Percentiles rank a stretch among this genome's conserved stretches.
Evolutionary conservation across 2,888 invertebrate genomes (phyloP).

Genomic region (Cryptus viduatorius): DNA sequence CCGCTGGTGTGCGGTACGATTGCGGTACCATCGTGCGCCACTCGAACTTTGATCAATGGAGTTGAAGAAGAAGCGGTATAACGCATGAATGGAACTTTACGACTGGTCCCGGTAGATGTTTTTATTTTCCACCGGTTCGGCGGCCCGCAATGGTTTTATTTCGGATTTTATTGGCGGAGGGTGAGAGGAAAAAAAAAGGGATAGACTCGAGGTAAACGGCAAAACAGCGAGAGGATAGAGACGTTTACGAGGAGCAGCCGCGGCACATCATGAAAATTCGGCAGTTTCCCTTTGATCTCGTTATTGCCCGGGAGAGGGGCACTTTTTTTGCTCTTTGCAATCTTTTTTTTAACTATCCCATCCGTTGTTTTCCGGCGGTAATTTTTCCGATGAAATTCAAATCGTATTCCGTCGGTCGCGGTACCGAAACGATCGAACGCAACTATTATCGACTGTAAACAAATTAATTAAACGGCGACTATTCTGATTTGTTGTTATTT

Average conservation of each 20-base stretch:
- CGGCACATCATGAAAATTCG: slow-evolving; percentile 74
- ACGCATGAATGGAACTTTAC: slow-evolving; percentile 82
- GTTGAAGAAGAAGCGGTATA: slow-evolving; percentile 49
- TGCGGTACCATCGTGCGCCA: slow-evolving; percentile 25
- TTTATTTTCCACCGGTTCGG: slow-evolving; percentile 59
- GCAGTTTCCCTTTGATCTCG: slow-evolving; percentile 77
- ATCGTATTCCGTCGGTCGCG: background rate
- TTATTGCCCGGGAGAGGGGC: slow-evolving; percentile 24
- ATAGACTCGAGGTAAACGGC: slow-evolving; percentile 32
- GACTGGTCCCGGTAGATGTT: slow-evolving; percentile 61
- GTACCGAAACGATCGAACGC: background rate
- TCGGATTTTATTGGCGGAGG: slow-evolving; percentile 79
- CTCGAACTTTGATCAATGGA: slow-evolving; percentile 67
- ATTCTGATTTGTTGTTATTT: background rate
- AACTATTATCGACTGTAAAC: background rate
- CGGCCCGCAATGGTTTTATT: slow-evolving; percentile 79
- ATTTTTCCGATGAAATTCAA: background rate
- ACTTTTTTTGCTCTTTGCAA: slow-evolving; percentile 69
- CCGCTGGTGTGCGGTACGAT: slow-evolving; percentile 14
- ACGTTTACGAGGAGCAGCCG: slow-evolving; percentile 74
- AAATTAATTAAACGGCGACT: background rate
- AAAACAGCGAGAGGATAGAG: slow-evolving; percentile 42
- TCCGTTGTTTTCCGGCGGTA: background rate
- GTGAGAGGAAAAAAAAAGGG: slow-evolving; percentile 35
- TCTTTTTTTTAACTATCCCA: slow-evolving; percentile 7